Conservation (phyloP, 2,113 vertebrate species). For the Oryzias woworae region DNA sequence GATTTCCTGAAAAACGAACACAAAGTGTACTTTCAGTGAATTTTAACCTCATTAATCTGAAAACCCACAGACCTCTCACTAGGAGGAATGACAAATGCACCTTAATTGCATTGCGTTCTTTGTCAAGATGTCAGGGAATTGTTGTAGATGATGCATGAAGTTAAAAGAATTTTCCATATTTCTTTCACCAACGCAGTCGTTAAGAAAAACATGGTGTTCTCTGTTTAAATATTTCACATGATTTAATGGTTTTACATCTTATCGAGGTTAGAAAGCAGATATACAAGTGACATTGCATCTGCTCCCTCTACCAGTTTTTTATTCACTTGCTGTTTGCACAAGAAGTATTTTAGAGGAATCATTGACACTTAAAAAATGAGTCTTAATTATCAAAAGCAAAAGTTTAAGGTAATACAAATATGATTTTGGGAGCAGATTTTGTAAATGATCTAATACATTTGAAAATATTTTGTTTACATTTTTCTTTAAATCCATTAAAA, state of each 20-base stretch:
- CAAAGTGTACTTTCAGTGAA: constrained; percentile 29
- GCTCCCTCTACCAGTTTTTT: neutral
- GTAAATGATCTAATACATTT: no score
- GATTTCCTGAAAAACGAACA: constrained; percentile 8
- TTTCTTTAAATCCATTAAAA: no score
- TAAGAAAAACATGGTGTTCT: neutral
- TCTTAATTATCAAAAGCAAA: no score
- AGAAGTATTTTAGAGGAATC: no score
- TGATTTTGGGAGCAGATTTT: no score
- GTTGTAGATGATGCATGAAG: neutral
- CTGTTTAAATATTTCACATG: constrained; percentile 9
- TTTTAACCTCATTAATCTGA: constrained; percentile 42
- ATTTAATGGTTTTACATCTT: neutral
- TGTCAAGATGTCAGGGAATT: constrained; percentile 7
- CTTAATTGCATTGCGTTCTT: constrained; percentile 7
- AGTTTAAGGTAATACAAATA: no score
- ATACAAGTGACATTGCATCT: neutral
- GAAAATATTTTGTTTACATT: no score
- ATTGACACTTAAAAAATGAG: no score
- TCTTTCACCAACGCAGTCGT: neutral
- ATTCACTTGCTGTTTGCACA: neutral
- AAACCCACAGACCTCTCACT: constrained; percentile 9
- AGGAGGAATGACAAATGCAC: constrained; percentile 14
- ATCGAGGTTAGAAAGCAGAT: neutral
- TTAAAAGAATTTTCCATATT: neutral